Conservation (phyloP, 2,888 invertebrate genomes). For the Parascotia fuliginaria region DNA sequence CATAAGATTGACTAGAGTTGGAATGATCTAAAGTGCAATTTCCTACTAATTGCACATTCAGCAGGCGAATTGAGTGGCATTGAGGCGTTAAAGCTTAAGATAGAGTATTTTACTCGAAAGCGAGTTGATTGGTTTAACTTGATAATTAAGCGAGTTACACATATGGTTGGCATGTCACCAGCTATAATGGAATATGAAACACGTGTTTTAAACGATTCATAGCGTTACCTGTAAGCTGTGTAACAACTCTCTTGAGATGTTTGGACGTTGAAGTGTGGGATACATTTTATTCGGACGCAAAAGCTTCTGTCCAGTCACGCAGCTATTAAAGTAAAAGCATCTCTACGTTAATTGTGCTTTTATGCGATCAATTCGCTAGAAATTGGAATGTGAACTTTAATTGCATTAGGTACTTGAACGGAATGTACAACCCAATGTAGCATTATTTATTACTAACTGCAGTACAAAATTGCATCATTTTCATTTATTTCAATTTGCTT, state of each 20-base stretch:
- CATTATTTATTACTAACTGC: too few species aligned
- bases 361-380: conserved; percentile 7
- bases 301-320: neutral
- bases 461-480: too few species aligned
- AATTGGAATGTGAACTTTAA: conserved; percentile 1
- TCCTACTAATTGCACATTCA: conserved; percentile 15
- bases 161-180: conserved; percentile 41
- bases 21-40: conserved; percentile 8
- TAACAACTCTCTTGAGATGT: conserved; percentile 16
- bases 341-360: neutral
- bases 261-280: conserved; percentile 19
- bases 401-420: neutral
- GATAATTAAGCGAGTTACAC: conserved; percentile 42
- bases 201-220: conserved; percentile 40
- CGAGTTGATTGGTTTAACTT: conserved; percentile 21
- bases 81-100: neutral
- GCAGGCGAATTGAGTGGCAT: neutral
- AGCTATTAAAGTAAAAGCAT: neutral
- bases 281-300: neutral
- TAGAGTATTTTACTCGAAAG: conserved; percentile 27
- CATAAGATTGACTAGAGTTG: conserved; percentile 6
- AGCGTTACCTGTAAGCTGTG: conserved; percentile 25
- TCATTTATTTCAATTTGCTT: too few species aligned
- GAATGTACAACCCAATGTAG: neutral
- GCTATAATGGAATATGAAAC: conserved; percentile 34